Evolutionary conservation across 2,113 vertebrate genomes (phyloP).

Genomic region (Todiramphus chloris): DNA sequence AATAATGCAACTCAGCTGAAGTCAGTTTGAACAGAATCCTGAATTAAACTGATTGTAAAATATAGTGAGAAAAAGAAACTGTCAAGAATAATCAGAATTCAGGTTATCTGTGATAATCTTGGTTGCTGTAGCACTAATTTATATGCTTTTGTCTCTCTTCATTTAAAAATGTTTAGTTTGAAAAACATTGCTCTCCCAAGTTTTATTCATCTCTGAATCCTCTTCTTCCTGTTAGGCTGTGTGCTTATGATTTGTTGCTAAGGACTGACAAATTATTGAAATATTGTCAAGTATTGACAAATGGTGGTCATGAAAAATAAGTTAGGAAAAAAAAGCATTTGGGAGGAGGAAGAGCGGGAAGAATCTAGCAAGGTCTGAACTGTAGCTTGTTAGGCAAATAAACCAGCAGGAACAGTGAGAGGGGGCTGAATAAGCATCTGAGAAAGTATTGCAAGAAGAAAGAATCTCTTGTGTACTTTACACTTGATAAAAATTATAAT

Average conservation of each 20-base stretch:
- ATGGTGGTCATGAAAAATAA: neutral
- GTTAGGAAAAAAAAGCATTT: neutral
- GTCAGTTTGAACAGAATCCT: neutral
- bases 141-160: neutral
- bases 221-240: neutral
- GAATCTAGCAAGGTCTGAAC: neutral
- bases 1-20: neutral
- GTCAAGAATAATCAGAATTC: neutral
- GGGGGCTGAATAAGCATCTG: neutral
- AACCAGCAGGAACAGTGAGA: neutral
- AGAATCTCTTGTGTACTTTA: neutral
- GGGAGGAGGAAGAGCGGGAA: neutral
- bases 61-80: neutral
- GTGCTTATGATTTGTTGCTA: neutral
- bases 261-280: neutral
- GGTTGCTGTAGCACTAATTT: neutral
- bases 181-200: neutral
- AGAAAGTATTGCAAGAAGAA: neutral
- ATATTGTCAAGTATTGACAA: neutral
- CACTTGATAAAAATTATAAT: neutral
- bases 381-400: neutral
- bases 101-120: neutral
- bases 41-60: neutral
- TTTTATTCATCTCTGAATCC: neutral
- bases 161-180: neutral